Percentiles rank a stretch among this genome's conserved stretches.
Evolutionary conservation across 2,113 vertebrate genomes (phyloP).

Genomic region (Orthonyx spaldingii): DNA sequence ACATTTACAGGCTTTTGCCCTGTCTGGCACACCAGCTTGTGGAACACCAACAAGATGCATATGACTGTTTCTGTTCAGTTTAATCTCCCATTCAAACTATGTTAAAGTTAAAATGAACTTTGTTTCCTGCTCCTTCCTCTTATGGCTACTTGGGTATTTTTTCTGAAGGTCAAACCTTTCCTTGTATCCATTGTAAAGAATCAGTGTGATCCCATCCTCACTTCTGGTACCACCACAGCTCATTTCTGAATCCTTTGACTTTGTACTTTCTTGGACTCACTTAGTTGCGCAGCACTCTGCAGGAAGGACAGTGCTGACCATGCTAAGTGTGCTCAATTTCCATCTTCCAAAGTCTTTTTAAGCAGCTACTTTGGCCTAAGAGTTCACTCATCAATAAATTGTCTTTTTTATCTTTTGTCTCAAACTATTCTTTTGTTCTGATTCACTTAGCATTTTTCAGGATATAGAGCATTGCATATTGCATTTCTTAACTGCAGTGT

Average conservation of each 20-base stretch:
- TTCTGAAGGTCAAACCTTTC: not conserved
- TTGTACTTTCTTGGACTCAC: not conserved
- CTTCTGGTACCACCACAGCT: not conserved
- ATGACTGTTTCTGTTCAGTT: not conserved
- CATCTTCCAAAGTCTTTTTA: not conserved
- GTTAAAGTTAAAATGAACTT: not conserved
- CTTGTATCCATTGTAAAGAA: not conserved
- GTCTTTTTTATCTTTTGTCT: not conserved
- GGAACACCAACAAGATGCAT: not conserved
- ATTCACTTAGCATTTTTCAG: not conserved
- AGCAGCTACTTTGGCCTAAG: not conserved
- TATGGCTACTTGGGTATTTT: not conserved
- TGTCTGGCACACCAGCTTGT: not conserved
- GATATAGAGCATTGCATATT: not conserved
- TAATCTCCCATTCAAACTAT: not conserved
- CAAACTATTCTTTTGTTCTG: not conserved
- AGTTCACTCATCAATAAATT: not conserved
- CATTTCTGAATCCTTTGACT: not conserved
- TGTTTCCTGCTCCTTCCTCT: not conserved
- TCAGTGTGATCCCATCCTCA: not conserved
- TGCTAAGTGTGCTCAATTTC: not conserved
- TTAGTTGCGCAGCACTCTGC: accelerated
- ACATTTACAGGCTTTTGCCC: not conserved
- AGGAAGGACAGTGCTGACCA: not conserved
- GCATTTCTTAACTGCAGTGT: not conserved